A percentile compares a stretch with the other conserved stretches of the same genome.
phyloP scores from a whole-genome alignment of 2,888 invertebrate species.

The Drosophila kokeensis region DNA sequence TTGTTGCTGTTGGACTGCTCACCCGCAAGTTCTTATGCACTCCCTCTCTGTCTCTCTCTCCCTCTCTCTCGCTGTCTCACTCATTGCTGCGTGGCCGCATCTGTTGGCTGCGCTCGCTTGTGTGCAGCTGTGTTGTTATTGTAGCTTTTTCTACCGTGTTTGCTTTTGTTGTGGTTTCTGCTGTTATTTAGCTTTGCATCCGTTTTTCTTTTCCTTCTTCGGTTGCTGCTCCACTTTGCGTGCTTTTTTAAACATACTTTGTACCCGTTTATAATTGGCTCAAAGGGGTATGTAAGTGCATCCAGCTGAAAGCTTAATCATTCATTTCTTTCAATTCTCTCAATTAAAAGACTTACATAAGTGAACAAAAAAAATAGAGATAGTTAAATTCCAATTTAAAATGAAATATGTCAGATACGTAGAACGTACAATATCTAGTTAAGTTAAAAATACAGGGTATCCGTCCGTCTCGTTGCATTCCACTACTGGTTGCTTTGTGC shows the following conservation, averaged over 20 bases:
- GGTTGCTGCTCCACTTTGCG: conserved; percentile 40
- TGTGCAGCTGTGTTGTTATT: conserved; percentile 21
- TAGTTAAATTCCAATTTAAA: not conserved
- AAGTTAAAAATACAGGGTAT: not conserved
- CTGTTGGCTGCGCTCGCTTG: conserved; percentile 30
- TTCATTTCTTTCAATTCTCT: not conserved
- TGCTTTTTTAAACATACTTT: conserved; percentile 18
- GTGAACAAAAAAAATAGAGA: not conserved
- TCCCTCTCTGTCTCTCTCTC: not conserved
- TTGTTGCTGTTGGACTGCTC: conserved; percentile 20
- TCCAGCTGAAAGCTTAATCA: not conserved
- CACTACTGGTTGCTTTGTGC: conserved; percentile 5
- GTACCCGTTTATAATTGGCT: not conserved
- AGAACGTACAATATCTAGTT: not conserved
- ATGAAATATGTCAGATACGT: not conserved
- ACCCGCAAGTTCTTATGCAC: conserved; percentile 9
- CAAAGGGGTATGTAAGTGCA: not conserved
- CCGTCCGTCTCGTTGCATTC: not conserved
- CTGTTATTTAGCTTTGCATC: conserved; percentile 45
- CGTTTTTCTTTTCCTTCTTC: conserved; percentile 16
- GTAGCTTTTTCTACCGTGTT: conserved; percentile 26
- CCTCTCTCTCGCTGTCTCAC: not conserved
- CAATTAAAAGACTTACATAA: not conserved
- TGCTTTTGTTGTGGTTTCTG: conserved; percentile 48
- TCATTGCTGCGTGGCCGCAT: conserved; percentile 1